These are phyloP conservation scores for Drosophila meridiana DNA, from an alignment of 2,888 invertebrate genomes.

Conservation along the genomic window DNA sequence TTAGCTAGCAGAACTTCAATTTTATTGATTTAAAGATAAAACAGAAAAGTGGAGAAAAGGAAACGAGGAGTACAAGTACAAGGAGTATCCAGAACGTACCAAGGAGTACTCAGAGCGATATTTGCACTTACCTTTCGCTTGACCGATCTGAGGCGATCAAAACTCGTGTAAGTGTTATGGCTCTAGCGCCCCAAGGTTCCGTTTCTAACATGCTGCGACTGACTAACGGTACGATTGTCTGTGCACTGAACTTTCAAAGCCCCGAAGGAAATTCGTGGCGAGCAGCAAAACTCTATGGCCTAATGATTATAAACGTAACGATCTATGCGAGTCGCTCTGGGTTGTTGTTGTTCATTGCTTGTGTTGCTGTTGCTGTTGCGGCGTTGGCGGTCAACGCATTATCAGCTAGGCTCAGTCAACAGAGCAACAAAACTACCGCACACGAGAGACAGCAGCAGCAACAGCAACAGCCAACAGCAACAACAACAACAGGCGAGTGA, in stretches of 20 bases:
- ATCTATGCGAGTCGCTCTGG: slow-evolving; percentile 46
- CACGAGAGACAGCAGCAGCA: slow-evolving; percentile 53
- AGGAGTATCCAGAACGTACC: too few species aligned
- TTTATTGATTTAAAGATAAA: slow-evolving; percentile 3
- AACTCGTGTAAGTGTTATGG: slow-evolving; percentile 34
- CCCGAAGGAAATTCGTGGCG: slow-evolving; percentile 36
- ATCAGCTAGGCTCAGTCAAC: slow-evolving; percentile 53
- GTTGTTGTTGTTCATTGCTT: slow-evolving; percentile 28
- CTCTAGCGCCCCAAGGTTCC: slow-evolving; percentile 44
- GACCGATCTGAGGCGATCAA: slow-evolving; percentile 24
- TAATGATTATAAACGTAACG: slow-evolving; percentile 77
- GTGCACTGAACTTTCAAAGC: slow-evolving; percentile 49
- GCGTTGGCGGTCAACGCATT: slow-evolving; percentile 80
- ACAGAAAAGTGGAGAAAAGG: not conserved
- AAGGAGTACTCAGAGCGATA: not conserved
- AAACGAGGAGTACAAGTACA: too few species aligned
- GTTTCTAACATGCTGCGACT: slow-evolving; percentile 32
- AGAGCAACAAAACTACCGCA: slow-evolving; percentile 59
- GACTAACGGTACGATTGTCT: slow-evolving; percentile 14
- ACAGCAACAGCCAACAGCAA: not conserved
- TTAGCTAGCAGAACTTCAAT: not conserved
- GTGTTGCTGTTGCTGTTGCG: slow-evolving; percentile 49
- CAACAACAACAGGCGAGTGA: slow-evolving; percentile 41
- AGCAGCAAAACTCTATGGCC: slow-evolving; percentile 37
- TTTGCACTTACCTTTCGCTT: slow-evolving; percentile 26